Base-by-base conservation (phyloP, 2,888 invertebrate genomes). In the Pachycephus smyrnensis region DNA sequence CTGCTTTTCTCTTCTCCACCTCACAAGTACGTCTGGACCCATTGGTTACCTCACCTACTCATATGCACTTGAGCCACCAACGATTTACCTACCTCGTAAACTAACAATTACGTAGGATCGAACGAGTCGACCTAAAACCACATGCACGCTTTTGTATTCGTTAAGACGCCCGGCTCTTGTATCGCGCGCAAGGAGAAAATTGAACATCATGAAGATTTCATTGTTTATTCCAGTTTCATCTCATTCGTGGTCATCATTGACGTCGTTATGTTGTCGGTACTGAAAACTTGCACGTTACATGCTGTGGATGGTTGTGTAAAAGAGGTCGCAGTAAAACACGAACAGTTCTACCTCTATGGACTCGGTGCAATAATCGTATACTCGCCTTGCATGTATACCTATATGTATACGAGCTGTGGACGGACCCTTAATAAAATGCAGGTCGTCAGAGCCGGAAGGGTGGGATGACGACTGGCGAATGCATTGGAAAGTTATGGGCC, bases 401-500 rank as follows among this genome's bases (percentile, higher is more conserved):
- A 55, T 2, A 23, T 23, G 40, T 40, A 23, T 23, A 1, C 55
- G 23, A 55, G 23, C 55, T 55, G 23, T 55, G 23, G 9, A 55
- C 23, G 55, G 15, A 55, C 55, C 69, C 69, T 75, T 77, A 77
- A 77, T 77, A 77, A 77, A 77, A 77, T 75, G 69, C 77, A 75
- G 77, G 74, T 68, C 32, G 77, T 77, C 77, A 69, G 36, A 68
- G 68, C 40, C 35, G 68, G 76, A 55, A 55, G 55, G 55, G 23
- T 9, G 55, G 55, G 55, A 55, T 55, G 55, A 73, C 73, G 76
- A 74, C 69, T 74, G 76, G 77, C 75, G 75, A 77, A 77, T 77
- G 77, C 77, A 77, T 77, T 69, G 77, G 75, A 68, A 77, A 77
- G 77, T 77, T 77, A 77, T 77, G 73, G 77, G 74, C 75, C 75